Base-by-base conservation (phyloP, 2,888 invertebrate species). In the Branchipolynoe longqiensis region DNA sequence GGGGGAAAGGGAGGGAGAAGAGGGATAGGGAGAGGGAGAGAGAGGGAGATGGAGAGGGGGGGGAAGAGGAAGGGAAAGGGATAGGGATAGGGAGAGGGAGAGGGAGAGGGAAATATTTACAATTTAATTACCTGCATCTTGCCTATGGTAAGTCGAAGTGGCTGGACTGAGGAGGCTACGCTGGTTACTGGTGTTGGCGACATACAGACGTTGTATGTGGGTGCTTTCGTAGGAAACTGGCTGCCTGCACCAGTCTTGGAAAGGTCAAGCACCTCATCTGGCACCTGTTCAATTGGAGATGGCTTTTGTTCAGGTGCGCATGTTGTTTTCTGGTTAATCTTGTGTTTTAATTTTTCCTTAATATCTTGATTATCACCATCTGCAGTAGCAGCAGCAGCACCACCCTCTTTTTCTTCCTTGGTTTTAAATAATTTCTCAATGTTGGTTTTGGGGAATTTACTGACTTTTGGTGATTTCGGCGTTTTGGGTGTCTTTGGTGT, bases 271-370 rank as follows among this genome's bases (percentile, higher is more conserved):
- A 58, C 3, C 12, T 38, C 58, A 18, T 58, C 33, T 12, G 28
- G 41, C n/a, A 33, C 48, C 56, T 58, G 28, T 25, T 83, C 83
- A n/a, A 22, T 14, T 3, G 83, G 33, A 2, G 40, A 36, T 22
- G 6, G 12, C 28, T 8, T 54, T 58, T 58, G 56, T 0, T 62
- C 62, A 12, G 83, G 83, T 12, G 83, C 62, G 36, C 22, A 18
- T 2, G 59, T n/a, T n/a, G n/a, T 36, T 31, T 83, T 83, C n/a
- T n/a, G 8, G 12, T 33, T 18, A 0, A 64, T 8, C 0, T 28
- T 83, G 0, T 62, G 62, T 28, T 83, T 83, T 25, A 83, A 28
- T 31, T 83, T 83, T 40, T 59, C 59, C 41, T 48, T 83, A 22
- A 83, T 28, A 33, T 83, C 64, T n/a, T 33, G 41, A 8, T 59